Evolutionary conservation across 2,113 vertebrate species (phyloP).

Genomic region (Elgaria multicarinata): DNA sequence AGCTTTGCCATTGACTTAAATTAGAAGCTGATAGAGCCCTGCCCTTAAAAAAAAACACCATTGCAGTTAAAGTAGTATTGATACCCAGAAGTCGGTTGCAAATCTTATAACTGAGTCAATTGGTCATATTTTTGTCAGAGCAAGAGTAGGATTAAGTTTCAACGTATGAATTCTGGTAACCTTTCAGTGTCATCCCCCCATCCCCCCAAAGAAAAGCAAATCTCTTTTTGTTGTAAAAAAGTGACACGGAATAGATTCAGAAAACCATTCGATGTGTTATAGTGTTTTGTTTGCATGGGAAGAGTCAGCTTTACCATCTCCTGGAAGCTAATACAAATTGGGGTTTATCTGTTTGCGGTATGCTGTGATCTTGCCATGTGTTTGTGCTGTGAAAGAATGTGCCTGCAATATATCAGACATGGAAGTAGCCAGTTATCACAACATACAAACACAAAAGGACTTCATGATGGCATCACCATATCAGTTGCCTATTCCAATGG

Average conservation of each 20-base stretch:
- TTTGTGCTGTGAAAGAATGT: not conserved
- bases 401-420: not conserved
- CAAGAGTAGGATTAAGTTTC: not conserved
- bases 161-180: not conserved
- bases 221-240: not conserved
- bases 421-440: not conserved
- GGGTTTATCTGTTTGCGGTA: not conserved
- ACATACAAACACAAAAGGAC: not conserved
- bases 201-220: not conserved
- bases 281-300: not conserved
- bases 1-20: constrained; percentile 24
- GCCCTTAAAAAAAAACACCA: not conserved
- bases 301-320: not conserved
- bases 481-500: not conserved
- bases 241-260: not conserved
- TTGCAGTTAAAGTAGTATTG: not conserved
- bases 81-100: not conserved
- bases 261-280: not conserved
- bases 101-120: not conserved
- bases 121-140: not conserved
- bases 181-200: not conserved
- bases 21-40: not conserved
- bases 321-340: not conserved
- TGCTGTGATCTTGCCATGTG: not conserved
- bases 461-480: not conserved